Conservation (phyloP, 1,140 invertebrate genomes). For the Bombus confusus region DNA sequence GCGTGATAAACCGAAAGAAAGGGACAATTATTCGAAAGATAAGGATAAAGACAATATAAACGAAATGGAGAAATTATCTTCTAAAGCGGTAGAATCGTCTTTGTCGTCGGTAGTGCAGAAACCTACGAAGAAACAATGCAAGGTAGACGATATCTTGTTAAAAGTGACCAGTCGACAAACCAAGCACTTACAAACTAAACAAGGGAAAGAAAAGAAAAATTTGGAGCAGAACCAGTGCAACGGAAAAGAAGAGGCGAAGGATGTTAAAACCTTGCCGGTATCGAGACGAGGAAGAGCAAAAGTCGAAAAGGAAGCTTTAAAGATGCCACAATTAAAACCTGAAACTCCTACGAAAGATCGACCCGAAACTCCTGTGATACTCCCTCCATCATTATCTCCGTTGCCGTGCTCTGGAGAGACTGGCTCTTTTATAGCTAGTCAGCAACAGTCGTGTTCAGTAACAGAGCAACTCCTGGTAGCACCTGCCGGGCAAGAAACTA, state of each 20-base stretch:
- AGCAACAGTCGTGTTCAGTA: slow-evolving; percentile 66
- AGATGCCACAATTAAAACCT: slow-evolving; percentile 67
- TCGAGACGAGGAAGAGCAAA: slow-evolving; percentile 75
- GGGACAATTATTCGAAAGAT: slow-evolving; percentile 57
- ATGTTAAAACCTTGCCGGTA: slow-evolving; percentile 60
- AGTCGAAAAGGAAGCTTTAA: slow-evolving; percentile 56
- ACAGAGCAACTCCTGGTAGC: slow-evolving; percentile 60
- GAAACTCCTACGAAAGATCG: slow-evolving; percentile 56
- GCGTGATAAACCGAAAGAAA: slow-evolving; percentile 41
- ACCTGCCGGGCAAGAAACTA: slow-evolving; percentile 14
- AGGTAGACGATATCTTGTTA: slow-evolving; percentile 79
- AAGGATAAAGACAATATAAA: slow-evolving; percentile 65
- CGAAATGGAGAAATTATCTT: slow-evolving; percentile 36
- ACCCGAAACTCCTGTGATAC: slow-evolving; percentile 57
- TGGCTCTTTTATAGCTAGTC: slow-evolving; percentile 37
- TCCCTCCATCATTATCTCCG: slow-evolving; percentile 60
- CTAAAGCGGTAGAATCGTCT: slow-evolving; percentile 25
- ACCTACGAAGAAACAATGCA: slow-evolving; percentile 75
- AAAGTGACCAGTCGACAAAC: slow-evolving; percentile 78
- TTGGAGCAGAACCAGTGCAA: slow-evolving; percentile 67
- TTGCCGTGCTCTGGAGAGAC: slow-evolving; percentile 41
- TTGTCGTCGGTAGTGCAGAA: slow-evolving; percentile 35
- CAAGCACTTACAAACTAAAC: slow-evolving; percentile 73
- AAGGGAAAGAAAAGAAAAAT: slow-evolving; percentile 73
- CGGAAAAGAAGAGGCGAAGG: slow-evolving; percentile 67